Conservation (phyloP, 2,888 invertebrate species). For the Luffia ferchaultella region DNA sequence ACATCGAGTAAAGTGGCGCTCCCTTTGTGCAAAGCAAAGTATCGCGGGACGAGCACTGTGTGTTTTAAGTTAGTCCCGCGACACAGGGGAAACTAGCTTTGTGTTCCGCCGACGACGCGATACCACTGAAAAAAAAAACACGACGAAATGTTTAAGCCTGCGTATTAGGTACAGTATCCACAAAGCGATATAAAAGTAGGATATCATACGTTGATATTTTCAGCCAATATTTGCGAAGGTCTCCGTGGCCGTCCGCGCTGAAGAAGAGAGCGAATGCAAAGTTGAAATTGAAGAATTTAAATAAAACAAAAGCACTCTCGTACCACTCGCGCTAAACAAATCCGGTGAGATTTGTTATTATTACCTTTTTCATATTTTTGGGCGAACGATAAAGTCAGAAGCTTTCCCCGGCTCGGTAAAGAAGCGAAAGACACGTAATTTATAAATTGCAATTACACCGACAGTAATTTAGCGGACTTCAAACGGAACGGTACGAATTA, state of each 20-base stretch:
- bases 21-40: slow-evolving; percentile 30
- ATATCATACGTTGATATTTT: too few relatives aligned
- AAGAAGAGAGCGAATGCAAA: too few relatives aligned
- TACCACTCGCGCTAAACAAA: too few relatives aligned
- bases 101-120: too few relatives aligned
- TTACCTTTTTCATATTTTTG: not conserved
- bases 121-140: not conserved
- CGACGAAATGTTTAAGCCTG: too few relatives aligned
- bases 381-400: not conserved
- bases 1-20: slow-evolving; percentile 52
- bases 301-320: too few relatives aligned
- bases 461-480: slow-evolving; percentile 30
- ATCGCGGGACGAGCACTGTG: slow-evolving; percentile 23
- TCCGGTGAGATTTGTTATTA: too few relatives aligned
- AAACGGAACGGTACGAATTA: slow-evolving; percentile 12
- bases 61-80: slow-evolving; percentile 28
- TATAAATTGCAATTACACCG: slow-evolving; percentile 59
- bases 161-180: too few relatives aligned
- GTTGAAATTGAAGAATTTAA: too few relatives aligned
- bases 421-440: slow-evolving; percentile 47
- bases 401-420: slow-evolving; percentile 24
- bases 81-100: not conserved
- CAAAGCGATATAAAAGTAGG: too few relatives aligned
- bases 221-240: too few relatives aligned
- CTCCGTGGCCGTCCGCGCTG: too few relatives aligned